Conservation (phyloP, 2,113 vertebrate genomes). For the Vulpes lagopus region DNA sequence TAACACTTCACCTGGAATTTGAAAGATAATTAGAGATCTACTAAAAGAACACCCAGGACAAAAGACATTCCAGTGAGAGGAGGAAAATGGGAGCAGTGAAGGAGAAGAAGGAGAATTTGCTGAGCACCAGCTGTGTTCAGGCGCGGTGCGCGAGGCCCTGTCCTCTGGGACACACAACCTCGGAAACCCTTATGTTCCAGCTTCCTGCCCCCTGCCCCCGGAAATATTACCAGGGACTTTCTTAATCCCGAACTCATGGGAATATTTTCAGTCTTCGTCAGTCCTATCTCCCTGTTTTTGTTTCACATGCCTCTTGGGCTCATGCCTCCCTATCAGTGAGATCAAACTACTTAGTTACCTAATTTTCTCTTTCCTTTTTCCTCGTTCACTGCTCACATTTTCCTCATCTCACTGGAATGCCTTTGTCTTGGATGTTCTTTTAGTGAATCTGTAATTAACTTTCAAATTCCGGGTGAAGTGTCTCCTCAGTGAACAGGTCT, state of each 20-base stretch:
- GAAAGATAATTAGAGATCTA: neutral
- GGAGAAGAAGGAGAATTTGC: neutral
- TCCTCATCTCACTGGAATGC: neutral
- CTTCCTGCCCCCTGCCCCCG: neutral
- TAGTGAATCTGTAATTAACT: neutral
- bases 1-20: neutral
- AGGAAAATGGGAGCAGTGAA: neutral
- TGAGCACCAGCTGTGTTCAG: neutral
- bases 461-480: neutral
- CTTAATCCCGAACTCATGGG: neutral
- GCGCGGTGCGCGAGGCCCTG: fast-evolving
- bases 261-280: neutral
- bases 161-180: neutral
- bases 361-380: neutral
- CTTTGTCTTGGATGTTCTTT: neutral
- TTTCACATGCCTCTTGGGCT: neutral
- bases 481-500: neutral
- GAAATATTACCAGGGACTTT: neutral
- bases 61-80: neutral
- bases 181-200: too few relatives aligned
- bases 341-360: neutral
- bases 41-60: neutral
- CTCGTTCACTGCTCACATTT: neutral
- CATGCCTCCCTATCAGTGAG: neutral
- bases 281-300: neutral